A percentile compares a stretch with the other conserved stretches of the same genome.
phyloP scores from a whole-genome alignment of 35 echinoderm and acorn worm genomes.

The Patiria miniata region DNA sequence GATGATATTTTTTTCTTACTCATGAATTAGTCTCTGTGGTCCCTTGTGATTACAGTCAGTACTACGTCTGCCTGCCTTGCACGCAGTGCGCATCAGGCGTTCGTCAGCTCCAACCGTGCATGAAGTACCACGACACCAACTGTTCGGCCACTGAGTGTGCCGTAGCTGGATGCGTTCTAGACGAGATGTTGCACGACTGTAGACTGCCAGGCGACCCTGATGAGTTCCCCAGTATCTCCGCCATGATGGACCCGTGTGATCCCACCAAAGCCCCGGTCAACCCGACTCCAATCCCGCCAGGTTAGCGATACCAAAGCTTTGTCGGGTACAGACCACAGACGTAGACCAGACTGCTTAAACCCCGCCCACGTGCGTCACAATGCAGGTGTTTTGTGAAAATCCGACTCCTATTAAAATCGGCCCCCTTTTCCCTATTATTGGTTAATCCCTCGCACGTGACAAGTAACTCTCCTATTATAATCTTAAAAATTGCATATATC shows the following conservation, averaged over 20 bases:
- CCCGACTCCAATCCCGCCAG: not conserved
- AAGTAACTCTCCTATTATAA: no score
- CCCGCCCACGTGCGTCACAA: no score
- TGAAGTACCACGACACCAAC: not conserved
- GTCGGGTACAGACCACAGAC: no score
- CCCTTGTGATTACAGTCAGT: not conserved
- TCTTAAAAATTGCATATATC: no score
- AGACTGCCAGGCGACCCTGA: not conserved
- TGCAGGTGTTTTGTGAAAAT: no score
- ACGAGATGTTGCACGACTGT: not conserved
- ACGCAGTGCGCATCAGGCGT: not conserved
- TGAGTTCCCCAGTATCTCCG: not conserved
- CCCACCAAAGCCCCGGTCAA: not conserved
- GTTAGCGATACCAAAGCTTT: not conserved
- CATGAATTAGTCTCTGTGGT: no score
- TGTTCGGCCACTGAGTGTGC: not conserved
- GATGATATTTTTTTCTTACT: no score
- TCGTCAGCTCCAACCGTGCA: not conserved
- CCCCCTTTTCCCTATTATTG: no score
- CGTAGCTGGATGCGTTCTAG: not conserved
- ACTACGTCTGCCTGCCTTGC: not conserved
- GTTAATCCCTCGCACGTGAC: no score
- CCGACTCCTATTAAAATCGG: no score
- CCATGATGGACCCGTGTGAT: conserved; percentile 17
- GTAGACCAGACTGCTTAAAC: no score